phyloP scores from a whole-genome alignment of 2,797 vertebrate species.

The Manis javanica region DNA sequence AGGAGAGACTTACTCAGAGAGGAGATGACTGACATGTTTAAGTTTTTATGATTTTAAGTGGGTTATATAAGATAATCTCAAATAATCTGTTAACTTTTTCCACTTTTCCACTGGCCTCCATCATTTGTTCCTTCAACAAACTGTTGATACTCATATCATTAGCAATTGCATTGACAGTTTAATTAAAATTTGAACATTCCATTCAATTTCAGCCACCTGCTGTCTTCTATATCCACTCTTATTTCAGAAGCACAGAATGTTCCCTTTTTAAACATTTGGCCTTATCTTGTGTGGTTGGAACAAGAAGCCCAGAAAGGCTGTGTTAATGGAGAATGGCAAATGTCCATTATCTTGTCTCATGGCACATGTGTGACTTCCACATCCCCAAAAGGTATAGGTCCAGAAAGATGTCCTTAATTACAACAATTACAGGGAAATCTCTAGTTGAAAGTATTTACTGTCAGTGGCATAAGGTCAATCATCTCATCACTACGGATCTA shows the following conservation, averaged over 20 bases:
- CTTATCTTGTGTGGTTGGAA: background rate
- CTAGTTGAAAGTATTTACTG: conserved; percentile 62
- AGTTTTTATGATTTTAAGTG: background rate
- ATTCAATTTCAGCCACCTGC: conserved; percentile 65
- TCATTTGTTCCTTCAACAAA: conserved; percentile 56
- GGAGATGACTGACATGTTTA: background rate
- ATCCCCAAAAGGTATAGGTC: conserved; percentile 33
- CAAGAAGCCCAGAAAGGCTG: background rate
- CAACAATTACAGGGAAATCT: conserved; percentile 59
- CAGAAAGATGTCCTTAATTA: conserved; percentile 68
- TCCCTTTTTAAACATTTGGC: conserved; percentile 2
- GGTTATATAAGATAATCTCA: background rate
- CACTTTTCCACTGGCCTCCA: background rate
- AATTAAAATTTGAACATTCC: conserved; percentile 67
- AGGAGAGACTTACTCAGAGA: background rate
- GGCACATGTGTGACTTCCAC: background rate
- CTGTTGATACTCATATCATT: conserved; percentile 48
- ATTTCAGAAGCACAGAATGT: conserved; percentile 59
- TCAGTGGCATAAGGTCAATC: conserved; percentile 68
- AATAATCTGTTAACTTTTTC: background rate
- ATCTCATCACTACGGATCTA: conserved; percentile 69
- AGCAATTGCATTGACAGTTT: conserved; percentile 57
- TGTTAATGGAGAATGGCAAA: background rate
- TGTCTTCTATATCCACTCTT: conserved; percentile 46
- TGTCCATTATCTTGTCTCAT: background rate